Evolutionary conservation across 2,888 invertebrate genomes (phyloP).

Genomic region (Steinernema scapterisci): DNA sequence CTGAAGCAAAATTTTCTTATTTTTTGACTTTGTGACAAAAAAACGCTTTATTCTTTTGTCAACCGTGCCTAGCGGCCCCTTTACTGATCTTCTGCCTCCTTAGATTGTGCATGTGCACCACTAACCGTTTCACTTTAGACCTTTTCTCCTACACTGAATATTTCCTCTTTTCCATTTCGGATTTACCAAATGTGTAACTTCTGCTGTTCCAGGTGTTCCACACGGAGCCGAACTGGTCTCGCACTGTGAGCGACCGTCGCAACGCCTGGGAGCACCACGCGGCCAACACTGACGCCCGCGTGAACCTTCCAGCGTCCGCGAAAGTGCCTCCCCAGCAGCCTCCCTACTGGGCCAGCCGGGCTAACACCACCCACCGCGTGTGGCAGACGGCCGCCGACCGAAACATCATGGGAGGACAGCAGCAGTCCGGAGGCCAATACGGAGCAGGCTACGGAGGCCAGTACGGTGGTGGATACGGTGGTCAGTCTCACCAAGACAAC

Average conservation of each 20-base stretch:
- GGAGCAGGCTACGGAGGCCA: background rate
- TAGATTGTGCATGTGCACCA: background rate
- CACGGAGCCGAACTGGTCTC: constrained; percentile 63
- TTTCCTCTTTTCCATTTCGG: background rate
- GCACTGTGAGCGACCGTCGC: constrained; percentile 56
- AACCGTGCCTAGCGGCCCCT: background rate
- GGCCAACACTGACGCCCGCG: constrained; percentile 53
- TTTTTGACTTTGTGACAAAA: too few species aligned
- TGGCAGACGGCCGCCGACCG: constrained; percentile 59
- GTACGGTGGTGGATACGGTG: constrained; percentile 18
- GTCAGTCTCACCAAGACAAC: constrained; percentile 25
- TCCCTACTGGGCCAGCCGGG: constrained; percentile 58
- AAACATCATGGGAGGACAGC: constrained; percentile 41
- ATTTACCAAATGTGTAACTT: background rate
- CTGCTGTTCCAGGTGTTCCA: constrained; percentile 58
- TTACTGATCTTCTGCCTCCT: constrained; percentile 15
- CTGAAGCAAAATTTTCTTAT: too few species aligned
- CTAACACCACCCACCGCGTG: constrained; percentile 52
- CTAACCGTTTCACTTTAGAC: background rate
- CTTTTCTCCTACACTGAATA: background rate
- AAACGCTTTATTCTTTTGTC: constrained; percentile 27
- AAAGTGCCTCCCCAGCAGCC: constrained; percentile 58
- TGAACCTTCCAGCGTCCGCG: constrained; percentile 57
- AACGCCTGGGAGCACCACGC: constrained; percentile 60
- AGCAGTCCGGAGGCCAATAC: background rate